These are phyloP conservation scores for Scelioninae gen. 2 DNA, from an alignment of 2,888 invertebrate species.

Conservation along the genomic window DNA sequence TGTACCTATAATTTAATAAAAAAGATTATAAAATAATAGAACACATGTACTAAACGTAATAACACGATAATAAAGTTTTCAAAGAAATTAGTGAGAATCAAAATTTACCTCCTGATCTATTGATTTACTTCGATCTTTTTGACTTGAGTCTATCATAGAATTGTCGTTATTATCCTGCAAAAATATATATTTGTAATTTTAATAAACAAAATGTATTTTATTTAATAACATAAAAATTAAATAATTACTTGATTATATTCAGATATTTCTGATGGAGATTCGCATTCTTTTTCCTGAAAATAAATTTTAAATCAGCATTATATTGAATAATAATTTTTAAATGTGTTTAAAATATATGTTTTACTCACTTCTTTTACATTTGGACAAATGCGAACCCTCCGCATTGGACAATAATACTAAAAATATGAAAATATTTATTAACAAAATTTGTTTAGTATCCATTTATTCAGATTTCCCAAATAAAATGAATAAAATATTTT, in stretches of 20 bases:
- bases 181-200: not conserved
- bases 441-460: too few relatives aligned
- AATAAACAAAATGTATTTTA: too few relatives aligned
- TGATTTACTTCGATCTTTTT: constrained; percentile 35
- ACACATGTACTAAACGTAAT: not conserved
- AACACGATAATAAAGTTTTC: not conserved
- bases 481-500: constrained; percentile 20
- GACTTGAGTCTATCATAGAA: not conserved
- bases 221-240: constrained; percentile 1
- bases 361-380: constrained; percentile 40
- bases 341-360: too few relatives aligned
- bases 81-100: not conserved
- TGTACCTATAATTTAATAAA: constrained; percentile 40
- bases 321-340: too few relatives aligned
- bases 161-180: constrained; percentile 17
- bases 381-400: constrained; percentile 47
- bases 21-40: not conserved
- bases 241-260: constrained; percentile 37
- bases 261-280: not conserved
- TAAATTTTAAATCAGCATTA: too few relatives aligned
- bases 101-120: constrained; percentile 20
- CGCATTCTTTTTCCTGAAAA: constrained; percentile 36
- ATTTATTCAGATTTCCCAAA: too few relatives aligned
- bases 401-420: constrained; percentile 32
- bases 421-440: constrained; percentile 1